phyloP scores from a whole-genome alignment of 2,797 vertebrate species.

The Meriones psammophilus region DNA sequence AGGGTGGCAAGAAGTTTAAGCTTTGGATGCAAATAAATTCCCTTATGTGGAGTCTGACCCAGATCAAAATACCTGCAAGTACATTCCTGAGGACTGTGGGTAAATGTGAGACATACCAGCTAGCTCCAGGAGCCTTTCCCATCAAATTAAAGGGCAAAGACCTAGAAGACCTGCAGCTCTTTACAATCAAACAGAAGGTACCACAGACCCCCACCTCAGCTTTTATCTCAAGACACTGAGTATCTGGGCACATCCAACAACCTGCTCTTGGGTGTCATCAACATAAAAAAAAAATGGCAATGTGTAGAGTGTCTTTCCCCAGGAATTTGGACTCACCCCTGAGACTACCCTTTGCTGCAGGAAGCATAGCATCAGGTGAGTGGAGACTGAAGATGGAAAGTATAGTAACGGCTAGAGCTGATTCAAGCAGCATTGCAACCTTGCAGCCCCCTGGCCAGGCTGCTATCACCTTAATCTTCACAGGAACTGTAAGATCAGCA shows the following conservation, averaged over 20 bases:
- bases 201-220: conserved; percentile 96
- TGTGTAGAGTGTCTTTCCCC: conserved; percentile 92
- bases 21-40: conserved; percentile 93
- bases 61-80: conserved; percentile 88
- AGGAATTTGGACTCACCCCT: conserved; percentile 93
- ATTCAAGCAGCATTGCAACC: conserved; percentile 95
- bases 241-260: conserved; percentile 98
- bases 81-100: conserved; percentile 92
- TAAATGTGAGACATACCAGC: conserved; percentile 94
- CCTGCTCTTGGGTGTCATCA: conserved; percentile 94
- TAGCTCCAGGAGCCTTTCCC: conserved; percentile 96
- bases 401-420: conserved; percentile 95
- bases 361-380: conserved; percentile 93
- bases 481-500: conserved; percentile 94
- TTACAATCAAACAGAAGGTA: conserved; percentile 98
- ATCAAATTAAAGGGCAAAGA: conserved; percentile 94
- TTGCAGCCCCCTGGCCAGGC: conserved; percentile 94
- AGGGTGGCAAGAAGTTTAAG: conserved; percentile 95
- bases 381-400: conserved; percentile 95
- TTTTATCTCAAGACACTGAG: conserved; percentile 95
- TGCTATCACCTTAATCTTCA: conserved; percentile 97
- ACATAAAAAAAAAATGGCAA: conserved; percentile 90
- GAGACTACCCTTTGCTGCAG: conserved; percentile 96
- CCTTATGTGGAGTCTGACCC: conserved; percentile 79
- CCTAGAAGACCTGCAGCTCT: conserved; percentile 93